phyloP scores from a whole-genome alignment of 2,888 invertebrate species.

The Bedellia somnulentella region DNA sequence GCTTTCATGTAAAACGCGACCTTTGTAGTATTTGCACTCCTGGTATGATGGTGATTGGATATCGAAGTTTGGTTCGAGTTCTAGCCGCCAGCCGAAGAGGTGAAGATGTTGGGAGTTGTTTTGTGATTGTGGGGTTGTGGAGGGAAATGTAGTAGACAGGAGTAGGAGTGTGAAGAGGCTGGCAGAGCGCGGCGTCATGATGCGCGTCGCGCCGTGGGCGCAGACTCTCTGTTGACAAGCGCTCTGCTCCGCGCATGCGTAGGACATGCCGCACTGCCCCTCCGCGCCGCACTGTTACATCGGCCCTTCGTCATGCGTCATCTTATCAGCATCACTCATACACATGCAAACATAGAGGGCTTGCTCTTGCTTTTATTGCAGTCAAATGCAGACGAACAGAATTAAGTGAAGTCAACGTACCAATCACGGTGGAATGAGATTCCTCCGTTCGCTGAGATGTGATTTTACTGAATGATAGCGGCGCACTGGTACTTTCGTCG shows the following conservation, averaged over 20 bases:
- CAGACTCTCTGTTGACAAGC: slow-evolving; percentile 35
- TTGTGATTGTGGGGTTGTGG: slow-evolving; percentile 20
- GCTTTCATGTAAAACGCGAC: slow-evolving; percentile 31
- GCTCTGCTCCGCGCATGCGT: slow-evolving; percentile 14
- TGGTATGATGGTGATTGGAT: slow-evolving; percentile 45
- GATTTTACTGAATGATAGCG: too few species aligned
- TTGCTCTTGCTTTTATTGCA: slow-evolving; percentile 3
- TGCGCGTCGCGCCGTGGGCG: slow-evolving; percentile 22
- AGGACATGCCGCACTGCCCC: slow-evolving; percentile 46
- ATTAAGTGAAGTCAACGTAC: slow-evolving; percentile 1
- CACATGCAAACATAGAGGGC: slow-evolving; percentile 57
- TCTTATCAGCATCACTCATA: slow-evolving; percentile 12
- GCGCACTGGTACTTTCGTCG: too few species aligned
- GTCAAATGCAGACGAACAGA: slow-evolving; percentile 2
- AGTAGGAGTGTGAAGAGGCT: slow-evolving; percentile 2
- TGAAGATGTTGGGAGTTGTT: slow-evolving; percentile 25
- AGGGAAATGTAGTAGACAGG: slow-evolving; percentile 16
- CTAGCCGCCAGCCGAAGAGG: slow-evolving; percentile 39
- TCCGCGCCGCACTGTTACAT: slow-evolving; percentile 55
- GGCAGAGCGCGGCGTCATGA: not conserved
- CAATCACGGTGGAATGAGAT: too few species aligned
- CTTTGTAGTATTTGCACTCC: slow-evolving; percentile 44
- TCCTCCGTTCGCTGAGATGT: too few species aligned
- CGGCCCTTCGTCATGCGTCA: slow-evolving; percentile 15
- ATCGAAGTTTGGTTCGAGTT: slow-evolving; percentile 39